A percentile compares a stretch with the other conserved stretches of the same genome.
phyloP scores from a whole-genome alignment of 2,113 vertebrate genomes.

The Morone chrysops region DNA sequence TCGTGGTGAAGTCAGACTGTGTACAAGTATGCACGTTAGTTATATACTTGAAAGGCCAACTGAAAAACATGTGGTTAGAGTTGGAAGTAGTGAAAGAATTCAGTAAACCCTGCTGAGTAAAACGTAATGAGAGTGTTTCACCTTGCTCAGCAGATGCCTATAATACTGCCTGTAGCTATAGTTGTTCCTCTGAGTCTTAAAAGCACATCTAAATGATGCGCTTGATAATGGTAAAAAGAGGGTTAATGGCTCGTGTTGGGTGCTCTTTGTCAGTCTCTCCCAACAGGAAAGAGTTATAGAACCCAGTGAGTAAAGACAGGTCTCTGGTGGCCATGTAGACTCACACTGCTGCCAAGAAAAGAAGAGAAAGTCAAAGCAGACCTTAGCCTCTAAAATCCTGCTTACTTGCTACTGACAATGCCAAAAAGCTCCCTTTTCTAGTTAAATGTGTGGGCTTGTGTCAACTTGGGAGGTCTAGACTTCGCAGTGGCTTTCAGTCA shows the following conservation, averaged over 20 bases:
- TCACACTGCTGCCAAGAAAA: slow-evolving; percentile 53
- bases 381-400: slow-evolving; percentile 42
- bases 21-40: too few species aligned
- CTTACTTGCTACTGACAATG: slow-evolving; percentile 33
- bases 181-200: slow-evolving; percentile 9
- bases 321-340: slow-evolving; percentile 53
- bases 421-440: slow-evolving; percentile 42
- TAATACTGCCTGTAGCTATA: slow-evolving; percentile 16
- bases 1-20: too few species aligned
- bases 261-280: slow-evolving; percentile 35
- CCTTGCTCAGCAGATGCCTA: slow-evolving; percentile 27
- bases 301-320: slow-evolving; percentile 39
- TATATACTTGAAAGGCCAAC: background rate
- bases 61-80: background rate
- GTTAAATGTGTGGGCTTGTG: slow-evolving; percentile 55
- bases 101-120: background rate
- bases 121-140: slow-evolving; percentile 1
- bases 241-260: slow-evolving; percentile 24
- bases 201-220: slow-evolving; percentile 18
- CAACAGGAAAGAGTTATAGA: slow-evolving; percentile 46
- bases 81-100: background rate
- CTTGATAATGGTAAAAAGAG: slow-evolving; percentile 13
- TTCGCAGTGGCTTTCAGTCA: slow-evolving; percentile 2
- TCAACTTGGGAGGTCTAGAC: slow-evolving; percentile 25
- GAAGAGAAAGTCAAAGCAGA: slow-evolving; percentile 44